These are phyloP conservation scores for Gnathonemus echidnorhynchus DNA, from an alignment of 2,113 vertebrate species.

Conservation along the genomic window DNA sequence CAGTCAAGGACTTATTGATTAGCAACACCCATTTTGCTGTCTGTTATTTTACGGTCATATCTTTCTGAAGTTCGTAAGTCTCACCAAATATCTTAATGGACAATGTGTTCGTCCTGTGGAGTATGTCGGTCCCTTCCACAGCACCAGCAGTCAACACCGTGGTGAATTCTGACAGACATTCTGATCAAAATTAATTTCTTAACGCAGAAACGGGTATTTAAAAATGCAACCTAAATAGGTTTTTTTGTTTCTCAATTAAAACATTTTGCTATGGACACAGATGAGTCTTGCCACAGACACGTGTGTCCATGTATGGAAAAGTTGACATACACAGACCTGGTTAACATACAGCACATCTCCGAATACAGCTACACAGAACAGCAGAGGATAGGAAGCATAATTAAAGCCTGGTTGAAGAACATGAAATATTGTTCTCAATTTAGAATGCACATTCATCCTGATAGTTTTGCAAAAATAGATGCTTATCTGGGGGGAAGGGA, in stretches of 20 bases:
- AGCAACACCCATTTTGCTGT: not conserved
- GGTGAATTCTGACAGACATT: not conserved
- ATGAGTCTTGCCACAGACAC: not conserved
- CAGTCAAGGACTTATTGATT: not conserved
- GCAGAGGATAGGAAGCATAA: not conserved
- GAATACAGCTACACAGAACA: not conserved
- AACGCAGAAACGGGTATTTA: not conserved
- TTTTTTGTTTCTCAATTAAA: not conserved
- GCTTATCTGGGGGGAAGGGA: not conserved
- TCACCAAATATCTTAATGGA: not conserved
- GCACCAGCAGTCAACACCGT: not conserved
- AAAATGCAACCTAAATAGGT: not conserved
- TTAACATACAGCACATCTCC: not conserved
- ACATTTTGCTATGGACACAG: not conserved
- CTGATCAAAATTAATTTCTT: not conserved
- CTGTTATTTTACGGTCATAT: not conserved
- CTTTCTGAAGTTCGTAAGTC: not conserved
- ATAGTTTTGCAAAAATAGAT: constrained; percentile 6
- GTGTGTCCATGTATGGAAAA: not conserved
- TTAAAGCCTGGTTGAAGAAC: not conserved
- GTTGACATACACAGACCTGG: not conserved
- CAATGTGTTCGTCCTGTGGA: not conserved
- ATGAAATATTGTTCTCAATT: not conserved
- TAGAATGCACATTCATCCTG: not conserved
- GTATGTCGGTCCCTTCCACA: not conserved